Conservation (phyloP, 2,113 vertebrate genomes). For the Thunnus thynnus region DNA sequence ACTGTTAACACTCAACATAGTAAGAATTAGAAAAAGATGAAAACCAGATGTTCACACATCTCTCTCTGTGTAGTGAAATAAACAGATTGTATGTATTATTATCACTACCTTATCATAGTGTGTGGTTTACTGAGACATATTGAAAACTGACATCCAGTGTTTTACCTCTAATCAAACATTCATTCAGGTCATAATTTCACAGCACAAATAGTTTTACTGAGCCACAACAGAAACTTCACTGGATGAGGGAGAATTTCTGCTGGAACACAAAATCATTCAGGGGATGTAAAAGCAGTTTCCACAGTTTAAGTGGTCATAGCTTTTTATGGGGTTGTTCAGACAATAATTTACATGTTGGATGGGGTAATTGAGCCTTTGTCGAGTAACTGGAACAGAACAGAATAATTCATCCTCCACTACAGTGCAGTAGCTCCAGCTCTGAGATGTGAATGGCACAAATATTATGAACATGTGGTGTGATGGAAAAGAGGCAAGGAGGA, state of each 20-base stretch:
- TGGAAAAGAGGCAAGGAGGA: neutral
- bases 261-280: constrained; percentile 14
- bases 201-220: constrained; percentile 16
- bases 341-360: constrained; percentile 26
- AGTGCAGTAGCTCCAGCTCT: neutral
- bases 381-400: constrained; percentile 3
- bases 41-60: constrained; percentile 26
- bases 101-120: neutral
- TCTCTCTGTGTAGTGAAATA: neutral
- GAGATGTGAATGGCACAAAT: constrained; percentile 11
- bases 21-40: constrained; percentile 20
- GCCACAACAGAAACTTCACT: constrained; percentile 4
- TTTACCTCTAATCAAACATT: constrained; percentile 12
- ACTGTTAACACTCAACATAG: neutral
- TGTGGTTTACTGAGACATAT: neutral
- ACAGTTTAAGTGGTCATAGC: neutral
- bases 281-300: constrained; percentile 20
- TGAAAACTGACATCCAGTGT: constrained; percentile 10
- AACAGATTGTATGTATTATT: constrained; percentile 4
- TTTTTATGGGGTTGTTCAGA: constrained; percentile 27
- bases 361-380: constrained; percentile 10
- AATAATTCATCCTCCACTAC: constrained; percentile 22
- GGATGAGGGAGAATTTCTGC: constrained; percentile 10
- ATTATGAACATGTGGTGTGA: constrained; percentile 29
- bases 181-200: neutral